Conservation (phyloP, 2,113 vertebrate genomes). For the Dicaeum eximium region DNA sequence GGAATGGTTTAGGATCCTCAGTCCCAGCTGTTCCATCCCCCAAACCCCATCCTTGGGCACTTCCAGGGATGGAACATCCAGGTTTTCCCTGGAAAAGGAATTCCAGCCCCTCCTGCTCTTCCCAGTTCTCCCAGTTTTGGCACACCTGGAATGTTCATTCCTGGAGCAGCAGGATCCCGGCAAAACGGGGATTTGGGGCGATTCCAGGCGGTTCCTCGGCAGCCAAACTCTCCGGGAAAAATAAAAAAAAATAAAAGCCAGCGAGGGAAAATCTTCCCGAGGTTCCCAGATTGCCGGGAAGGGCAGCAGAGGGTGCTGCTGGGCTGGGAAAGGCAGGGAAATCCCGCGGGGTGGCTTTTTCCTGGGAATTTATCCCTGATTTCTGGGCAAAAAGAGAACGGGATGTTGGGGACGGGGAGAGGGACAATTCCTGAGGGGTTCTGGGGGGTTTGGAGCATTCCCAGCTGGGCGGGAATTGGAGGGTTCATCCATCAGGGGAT, state of each 20-base stretch:
- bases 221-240: neutral
- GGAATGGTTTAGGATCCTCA: neutral
- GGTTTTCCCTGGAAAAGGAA: neutral
- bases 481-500: neutral
- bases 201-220: neutral
- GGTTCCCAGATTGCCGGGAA: neutral
- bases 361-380: accelerated
- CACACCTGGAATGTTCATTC: accelerated
- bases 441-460: accelerated
- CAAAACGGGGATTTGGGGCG: neutral
- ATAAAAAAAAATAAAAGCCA: too few species aligned
- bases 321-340: neutral
- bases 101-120: neutral
- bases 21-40: neutral
- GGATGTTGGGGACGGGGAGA: accelerated
- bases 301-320: slow-evolving; percentile 42
- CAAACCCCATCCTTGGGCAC: accelerated
- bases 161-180: neutral
- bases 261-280: neutral
- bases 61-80: neutral
- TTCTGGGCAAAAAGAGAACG: neutral
- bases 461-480: accelerated
- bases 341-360: neutral
- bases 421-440: accelerated
- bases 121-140: neutral